Conservation (phyloP, 2,888 invertebrate genomes). For the Euproctis similis region DNA sequence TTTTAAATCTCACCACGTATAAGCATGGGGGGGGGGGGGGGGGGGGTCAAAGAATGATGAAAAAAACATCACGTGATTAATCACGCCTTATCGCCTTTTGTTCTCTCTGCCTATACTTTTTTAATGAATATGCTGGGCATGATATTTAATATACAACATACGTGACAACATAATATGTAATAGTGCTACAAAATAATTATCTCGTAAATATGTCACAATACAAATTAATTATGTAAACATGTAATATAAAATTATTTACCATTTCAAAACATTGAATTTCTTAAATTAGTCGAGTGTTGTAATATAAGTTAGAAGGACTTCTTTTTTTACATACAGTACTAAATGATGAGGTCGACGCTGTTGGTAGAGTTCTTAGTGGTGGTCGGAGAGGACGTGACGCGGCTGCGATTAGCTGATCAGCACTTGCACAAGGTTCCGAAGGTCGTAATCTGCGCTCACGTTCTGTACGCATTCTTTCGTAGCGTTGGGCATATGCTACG, state of each 20-base stretch:
- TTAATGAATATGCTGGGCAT: too few species aligned
- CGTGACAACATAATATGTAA: too few species aligned
- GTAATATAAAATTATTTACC: background rate
- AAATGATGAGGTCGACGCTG: constrained; percentile 10
- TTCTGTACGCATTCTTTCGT: constrained; percentile 37
- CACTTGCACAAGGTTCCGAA: constrained; percentile 31
- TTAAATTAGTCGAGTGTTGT: constrained; percentile 34
- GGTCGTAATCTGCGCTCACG: constrained; percentile 40
- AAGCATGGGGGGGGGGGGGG: too few species aligned
- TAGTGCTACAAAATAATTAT: too few species aligned
- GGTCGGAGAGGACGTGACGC: constrained; percentile 35
- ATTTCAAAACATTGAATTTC: background rate
- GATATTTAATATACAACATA: too few species aligned
- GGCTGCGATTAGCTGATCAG: constrained; percentile 37
- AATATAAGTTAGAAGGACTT: constrained; percentile 36
- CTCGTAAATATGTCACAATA: too few species aligned
- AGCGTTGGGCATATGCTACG: constrained; percentile 43
- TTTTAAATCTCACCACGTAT: too few species aligned
- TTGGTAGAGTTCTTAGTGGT: constrained; percentile 29
- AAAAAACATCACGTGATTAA: too few species aligned
- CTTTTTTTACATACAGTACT: constrained; percentile 26
- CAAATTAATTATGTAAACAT: background rate
- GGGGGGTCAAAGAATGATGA: too few species aligned
- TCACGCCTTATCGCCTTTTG: too few species aligned
- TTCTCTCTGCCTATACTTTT: too few species aligned